Base-by-base conservation (phyloP, 2,888 invertebrate species). In the Melinaea menophilus region DNA sequence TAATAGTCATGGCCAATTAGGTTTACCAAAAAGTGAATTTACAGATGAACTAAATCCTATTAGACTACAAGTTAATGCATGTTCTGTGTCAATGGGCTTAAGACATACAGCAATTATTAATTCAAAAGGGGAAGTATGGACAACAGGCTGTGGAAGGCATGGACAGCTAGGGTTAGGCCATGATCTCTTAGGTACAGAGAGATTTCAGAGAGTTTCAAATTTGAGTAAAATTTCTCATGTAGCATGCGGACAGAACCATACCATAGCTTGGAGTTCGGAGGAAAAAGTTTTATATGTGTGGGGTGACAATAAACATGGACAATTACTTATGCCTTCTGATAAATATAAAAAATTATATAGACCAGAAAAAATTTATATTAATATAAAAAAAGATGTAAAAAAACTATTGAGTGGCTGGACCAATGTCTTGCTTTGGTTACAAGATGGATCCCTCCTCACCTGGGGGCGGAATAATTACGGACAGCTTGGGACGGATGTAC, bases 381-480 rank as follows among this genome's bases (percentile, higher is more conserved):
- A 84, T 80, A 88, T 91, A 56, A 92, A 92, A 69, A 90, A 92
- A 65, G 82, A 87, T 65, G 90, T 94, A 12, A 90, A 86, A 62
- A 91, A 92, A 65, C 84, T 95, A 41, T 83, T 92, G 69, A 92
- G 93, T 72, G 97, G 96, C 4, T 97, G 97, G 97, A 95, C 95
- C 1, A 96, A 97, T 80, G 93, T 93, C 72, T 91, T 94, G 4
- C 86, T 93, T 11, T 86, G 94, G 82, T 90, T 93, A 12, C 92
- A 92, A 68, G 89, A 91, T 77, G 93, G 94, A 12, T 88, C 91
- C 64, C 81, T 96, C n/a, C 86, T 93, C 35, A 90, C 93, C 12
- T 97, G 96, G 95, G 97, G 97, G 3, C 91, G 96, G 74, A 96
- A 96, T 79, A 93, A 92, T 72, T 96, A 95, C 82, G 95, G 95